A percentile compares a stretch with the other conserved stretches of the same genome.
Evolutionary conservation across 1,140 invertebrate species (phyloP).

Genomic region (Bombus ignitus): DNA sequence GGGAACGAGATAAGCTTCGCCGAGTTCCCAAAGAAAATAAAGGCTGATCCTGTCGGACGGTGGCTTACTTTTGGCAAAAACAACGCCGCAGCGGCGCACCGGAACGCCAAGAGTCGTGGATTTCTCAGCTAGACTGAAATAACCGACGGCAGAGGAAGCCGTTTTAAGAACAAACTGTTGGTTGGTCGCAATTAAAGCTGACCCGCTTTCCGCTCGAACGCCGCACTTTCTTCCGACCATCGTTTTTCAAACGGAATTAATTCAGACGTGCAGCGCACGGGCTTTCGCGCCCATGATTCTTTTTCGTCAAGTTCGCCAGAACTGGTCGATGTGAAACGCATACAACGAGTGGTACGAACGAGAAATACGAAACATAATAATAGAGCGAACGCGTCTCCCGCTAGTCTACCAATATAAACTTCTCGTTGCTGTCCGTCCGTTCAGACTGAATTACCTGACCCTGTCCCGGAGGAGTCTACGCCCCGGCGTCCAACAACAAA

Average conservation of each 20-base stretch:
- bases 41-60: constrained; percentile 55
- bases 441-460: constrained; percentile 66
- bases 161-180: constrained; percentile 4
- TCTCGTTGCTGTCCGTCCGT: constrained; percentile 64
- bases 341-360: constrained; percentile 19
- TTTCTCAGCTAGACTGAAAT: constrained; percentile 31
- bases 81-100: constrained; percentile 29
- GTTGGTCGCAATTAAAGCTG: constrained; percentile 8
- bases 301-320: neutral
- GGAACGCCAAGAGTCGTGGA: constrained; percentile 45
- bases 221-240: neutral
- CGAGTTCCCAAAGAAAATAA: constrained; percentile 65
- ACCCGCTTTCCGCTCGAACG: constrained; percentile 17
- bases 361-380: constrained; percentile 63
- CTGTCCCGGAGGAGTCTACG: constrained; percentile 63
- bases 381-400: constrained; percentile 58
- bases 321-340: neutral
- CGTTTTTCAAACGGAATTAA: neutral
- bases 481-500: constrained; percentile 66
- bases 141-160: neutral
- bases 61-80: constrained; percentile 64
- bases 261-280: no score
- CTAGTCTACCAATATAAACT: constrained; percentile 69
- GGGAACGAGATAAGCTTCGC: constrained; percentile 62
- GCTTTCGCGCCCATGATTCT: neutral